phyloP scores from a whole-genome alignment of 2,113 vertebrate species.

The Callorhinus ursinus region DNA sequence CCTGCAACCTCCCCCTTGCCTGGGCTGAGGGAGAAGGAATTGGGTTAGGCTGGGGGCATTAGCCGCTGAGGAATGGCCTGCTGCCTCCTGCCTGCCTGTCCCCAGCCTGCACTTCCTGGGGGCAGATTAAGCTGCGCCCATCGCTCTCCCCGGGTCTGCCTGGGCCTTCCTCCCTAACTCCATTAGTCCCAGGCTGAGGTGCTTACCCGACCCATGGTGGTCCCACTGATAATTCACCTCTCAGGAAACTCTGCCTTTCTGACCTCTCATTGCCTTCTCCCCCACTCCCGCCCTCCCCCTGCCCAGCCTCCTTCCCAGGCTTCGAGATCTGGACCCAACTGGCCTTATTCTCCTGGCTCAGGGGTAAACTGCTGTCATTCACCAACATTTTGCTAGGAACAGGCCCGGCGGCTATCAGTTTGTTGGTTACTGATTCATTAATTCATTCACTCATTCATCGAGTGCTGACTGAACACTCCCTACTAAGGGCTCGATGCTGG shows the following conservation, averaged over 20 bases:
- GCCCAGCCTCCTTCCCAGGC: rapidly evolving
- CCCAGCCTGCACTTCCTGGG: conserved; percentile 90
- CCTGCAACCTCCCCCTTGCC: conserved; percentile 91
- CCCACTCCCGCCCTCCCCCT: background rate
- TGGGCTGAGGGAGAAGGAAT: conserved; percentile 85
- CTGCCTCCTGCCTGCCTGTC: conserved; percentile 85
- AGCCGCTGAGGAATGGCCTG: conserved; percentile 83
- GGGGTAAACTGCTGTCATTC: background rate
- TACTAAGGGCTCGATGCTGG: background rate
- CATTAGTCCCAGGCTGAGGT: conserved; percentile 90
- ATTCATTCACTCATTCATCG: background rate
- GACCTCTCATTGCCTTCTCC: conserved; percentile 85
- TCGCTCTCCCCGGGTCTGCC: conserved; percentile 89
- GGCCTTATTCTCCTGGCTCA: conserved; percentile 11
- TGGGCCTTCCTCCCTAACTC: conserved; percentile 90
- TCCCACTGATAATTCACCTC: conserved; percentile 92
- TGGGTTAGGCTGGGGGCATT: conserved; percentile 93
- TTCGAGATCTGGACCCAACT: conserved; percentile 49
- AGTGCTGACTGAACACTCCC: background rate
- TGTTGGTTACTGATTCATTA: background rate
- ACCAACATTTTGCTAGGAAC: background rate
- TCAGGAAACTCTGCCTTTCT: conserved; percentile 94
- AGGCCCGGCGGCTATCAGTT: background rate
- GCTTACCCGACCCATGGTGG: conserved; percentile 86
- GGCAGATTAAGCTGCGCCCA: conserved; percentile 95